Evolutionary conservation across 2,888 invertebrate species (phyloP), one percentile per base, ranked within the genome.

Genomic region (Gerris lacustris): DNA sequence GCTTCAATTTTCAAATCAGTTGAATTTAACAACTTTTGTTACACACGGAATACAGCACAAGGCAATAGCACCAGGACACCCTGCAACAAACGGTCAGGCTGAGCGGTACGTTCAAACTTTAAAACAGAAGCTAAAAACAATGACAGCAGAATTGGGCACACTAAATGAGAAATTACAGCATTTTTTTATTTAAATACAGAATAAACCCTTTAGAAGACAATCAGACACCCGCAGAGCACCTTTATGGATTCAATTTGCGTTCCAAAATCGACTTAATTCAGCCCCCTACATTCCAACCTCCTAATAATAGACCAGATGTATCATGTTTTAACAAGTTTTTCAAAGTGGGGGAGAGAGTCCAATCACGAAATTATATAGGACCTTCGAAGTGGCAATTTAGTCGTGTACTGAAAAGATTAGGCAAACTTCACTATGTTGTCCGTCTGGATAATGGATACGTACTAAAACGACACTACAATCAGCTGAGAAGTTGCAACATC

Each of bases 1-100:
- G 71, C 73, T 63, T 68, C 73, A 47, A 67, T 72, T 6, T 75
- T 74, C 67, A 69, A 18, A 45, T 68, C 47, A 11, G 67, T 67
- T 18, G 63, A 72, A 31, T 47, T 69, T 47, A 6, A 47, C 7
- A 6, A 47, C 11, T 47, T 47, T 47, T 47, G 47, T 47, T 47
- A 47, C 11, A n/a, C n/a, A n/a, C n/a, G n/a, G n/a, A n/a, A n/a
- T n/a, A n/a, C n/a, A n/a, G n/a, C n/a, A 67, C 45, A 66, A 17
- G 31, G 6, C 47, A 47, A 47, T 47, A 47, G 47, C 18, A 17
- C 66, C 67, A n/a, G 47, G 70, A 70, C 7, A 73, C 72, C 6
- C 44, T n/a, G 2, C 71, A 69, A 44, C 70, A 63, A 47, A 68
- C 69, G 18, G 72, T n/a, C n/a, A n/a, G n/a, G n/a, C n/a, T n/a